Conservation (phyloP, 2,888 invertebrate genomes). For the Synanthedon vespiformis region DNA sequence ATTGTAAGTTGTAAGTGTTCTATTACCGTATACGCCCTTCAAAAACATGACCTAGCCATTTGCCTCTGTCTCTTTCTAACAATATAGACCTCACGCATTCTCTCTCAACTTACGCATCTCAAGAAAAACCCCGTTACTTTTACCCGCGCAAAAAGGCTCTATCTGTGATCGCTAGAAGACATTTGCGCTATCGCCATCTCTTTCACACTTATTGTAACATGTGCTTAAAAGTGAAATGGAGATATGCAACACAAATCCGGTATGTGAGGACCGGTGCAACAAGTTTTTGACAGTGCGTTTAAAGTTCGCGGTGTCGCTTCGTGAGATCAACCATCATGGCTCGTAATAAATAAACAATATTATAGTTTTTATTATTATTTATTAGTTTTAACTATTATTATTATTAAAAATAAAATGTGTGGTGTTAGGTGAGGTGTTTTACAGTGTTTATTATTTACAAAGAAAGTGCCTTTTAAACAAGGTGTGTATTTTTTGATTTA, state of each 20-base stretch:
- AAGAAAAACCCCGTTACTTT: constrained; percentile 69
- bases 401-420: neutral
- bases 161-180: constrained; percentile 38
- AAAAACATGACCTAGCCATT: constrained; percentile 40
- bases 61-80: constrained; percentile 37
- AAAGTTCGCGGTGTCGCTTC: constrained; percentile 38
- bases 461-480: constrained; percentile 4
- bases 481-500: constrained; percentile 20
- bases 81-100: constrained; percentile 28
- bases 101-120: constrained; percentile 60
- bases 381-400: neutral
- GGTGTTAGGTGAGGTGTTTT: neutral
- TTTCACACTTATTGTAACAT: constrained; percentile 11
- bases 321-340: constrained; percentile 6
- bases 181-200: constrained; percentile 17
- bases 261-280: constrained; percentile 51
- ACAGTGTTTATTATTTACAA: neutral
- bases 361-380: neutral
- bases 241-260: constrained; percentile 28
- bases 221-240: constrained; percentile 15
- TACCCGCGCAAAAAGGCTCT: constrained; percentile 67
- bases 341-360: neutral
- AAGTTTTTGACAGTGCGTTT: constrained; percentile 66
- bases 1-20: constrained; percentile 15
- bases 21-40: constrained; percentile 13